Conservation (phyloP, 1,140 invertebrate genomes). For the Bombus difficillimus region DNA sequence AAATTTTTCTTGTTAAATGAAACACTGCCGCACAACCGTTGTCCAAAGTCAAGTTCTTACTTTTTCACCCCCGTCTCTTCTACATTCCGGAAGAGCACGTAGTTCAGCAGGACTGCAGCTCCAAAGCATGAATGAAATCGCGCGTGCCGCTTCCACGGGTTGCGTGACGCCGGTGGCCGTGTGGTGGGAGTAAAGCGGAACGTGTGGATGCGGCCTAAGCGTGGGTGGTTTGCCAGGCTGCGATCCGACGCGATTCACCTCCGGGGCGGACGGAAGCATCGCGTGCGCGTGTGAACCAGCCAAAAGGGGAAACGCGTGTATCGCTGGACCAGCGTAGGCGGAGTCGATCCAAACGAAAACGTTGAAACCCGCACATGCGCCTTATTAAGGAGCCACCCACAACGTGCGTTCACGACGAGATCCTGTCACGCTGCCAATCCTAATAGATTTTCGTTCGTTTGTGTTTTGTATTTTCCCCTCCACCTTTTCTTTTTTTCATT, state of each 20-base stretch:
- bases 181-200: not conserved
- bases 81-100: not conserved
- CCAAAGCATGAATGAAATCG: conserved; percentile 63
- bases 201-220: conserved; percentile 42
- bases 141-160: conserved; percentile 54
- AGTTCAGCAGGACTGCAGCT: not conserved
- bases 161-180: conserved; percentile 29
- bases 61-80: too few species aligned
- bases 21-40: too few species aligned
- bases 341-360: conserved; percentile 70
- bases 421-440: not conserved
- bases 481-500: not conserved
- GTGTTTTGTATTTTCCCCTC: not conserved
- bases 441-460: not conserved
- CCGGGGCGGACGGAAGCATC: conserved; percentile 45
- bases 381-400: conserved; percentile 72
- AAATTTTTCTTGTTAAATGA: too few species aligned
- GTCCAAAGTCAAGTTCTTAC: too few species aligned
- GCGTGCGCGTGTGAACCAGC: conserved; percentile 40
- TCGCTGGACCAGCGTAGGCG: conserved; percentile 67
- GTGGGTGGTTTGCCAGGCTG: conserved; percentile 48
- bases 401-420: conserved; percentile 36
- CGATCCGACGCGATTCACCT: conserved; percentile 47
- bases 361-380: conserved; percentile 71
- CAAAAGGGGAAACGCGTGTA: conserved; percentile 51